A percentile compares a stretch with the other conserved stretches of the same genome.
phyloP scores from a whole-genome alignment of 2,113 vertebrate species.

The Entomyzon cyanotis region DNA sequence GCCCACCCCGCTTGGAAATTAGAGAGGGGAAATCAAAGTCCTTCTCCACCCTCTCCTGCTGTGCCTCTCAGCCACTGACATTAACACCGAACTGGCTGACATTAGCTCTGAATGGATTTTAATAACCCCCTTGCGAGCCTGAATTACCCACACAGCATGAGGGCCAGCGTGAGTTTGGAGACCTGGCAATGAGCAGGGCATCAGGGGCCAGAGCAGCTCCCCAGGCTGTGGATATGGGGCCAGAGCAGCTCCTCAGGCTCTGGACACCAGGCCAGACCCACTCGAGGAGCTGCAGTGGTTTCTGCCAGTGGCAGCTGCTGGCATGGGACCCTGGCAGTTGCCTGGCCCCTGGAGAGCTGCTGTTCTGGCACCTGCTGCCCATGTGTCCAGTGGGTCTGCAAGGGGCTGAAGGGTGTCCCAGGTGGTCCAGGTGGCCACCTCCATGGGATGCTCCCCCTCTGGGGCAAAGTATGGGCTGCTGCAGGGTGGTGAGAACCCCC shows the following conservation, averaged over 20 bases:
- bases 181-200: neutral
- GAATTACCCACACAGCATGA: neutral
- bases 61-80: conserved; percentile 47
- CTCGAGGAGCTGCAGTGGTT: neutral
- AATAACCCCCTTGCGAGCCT: conserved; percentile 20
- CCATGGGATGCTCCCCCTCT: neutral
- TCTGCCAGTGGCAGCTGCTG: neutral
- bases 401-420: neutral
- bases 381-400: neutral
- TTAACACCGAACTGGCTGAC: conserved; percentile 10
- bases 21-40: conserved; percentile 16
- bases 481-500: neutral
- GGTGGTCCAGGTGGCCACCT: neutral
- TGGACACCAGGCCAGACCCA: fast-evolving
- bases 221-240: neutral
- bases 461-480: neutral
- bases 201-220: neutral
- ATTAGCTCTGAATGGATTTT: conserved; percentile 55
- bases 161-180: neutral
- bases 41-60: neutral
- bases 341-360: neutral
- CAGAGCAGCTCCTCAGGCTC: neutral
- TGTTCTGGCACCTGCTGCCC: neutral
- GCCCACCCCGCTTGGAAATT: neutral
- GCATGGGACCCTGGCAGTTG: neutral